These are phyloP conservation scores for Norana najaformis DNA, from an alignment of 2,888 invertebrate genomes.

Conservation along the genomic window DNA sequence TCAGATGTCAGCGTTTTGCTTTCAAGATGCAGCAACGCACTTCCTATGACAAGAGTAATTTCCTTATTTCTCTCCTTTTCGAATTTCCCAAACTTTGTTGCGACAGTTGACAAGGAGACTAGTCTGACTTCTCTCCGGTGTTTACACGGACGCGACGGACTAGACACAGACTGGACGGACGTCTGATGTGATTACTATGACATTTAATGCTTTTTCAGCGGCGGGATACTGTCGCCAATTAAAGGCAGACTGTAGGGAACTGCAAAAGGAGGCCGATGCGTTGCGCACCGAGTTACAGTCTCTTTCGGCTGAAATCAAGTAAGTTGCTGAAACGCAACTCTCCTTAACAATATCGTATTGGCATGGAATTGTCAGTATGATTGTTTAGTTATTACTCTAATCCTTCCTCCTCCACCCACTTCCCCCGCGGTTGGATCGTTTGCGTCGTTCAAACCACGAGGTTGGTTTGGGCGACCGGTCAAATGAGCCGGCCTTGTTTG, in stretches of 20 bases:
- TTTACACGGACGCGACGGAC: slow-evolving; percentile 6
- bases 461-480: slow-evolving; percentile 19
- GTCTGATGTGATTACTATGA: slow-evolving; percentile 35
- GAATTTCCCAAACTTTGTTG: background rate
- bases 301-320: slow-evolving; percentile 54
- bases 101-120: background rate
- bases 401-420: background rate
- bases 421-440: background rate
- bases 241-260: slow-evolving; percentile 35
- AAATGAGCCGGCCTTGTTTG: slow-evolving; percentile 22
- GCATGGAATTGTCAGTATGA: slow-evolving; percentile 23
- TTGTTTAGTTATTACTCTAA: slow-evolving; percentile 18
- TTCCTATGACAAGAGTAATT: background rate
- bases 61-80: background rate
- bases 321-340: slow-evolving; percentile 45
- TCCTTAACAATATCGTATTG: slow-evolving; percentile 26
- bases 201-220: slow-evolving; percentile 43
- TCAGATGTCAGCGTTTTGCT: background rate
- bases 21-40: background rate
- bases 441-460: slow-evolving; percentile 15
- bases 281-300: slow-evolving; percentile 41
- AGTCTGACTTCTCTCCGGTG: slow-evolving; percentile 8
- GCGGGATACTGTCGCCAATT: slow-evolving; percentile 42
- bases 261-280: slow-evolving; percentile 37
- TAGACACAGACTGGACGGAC: slow-evolving; percentile 18